Evolutionary conservation across 2,888 invertebrate genomes (phyloP).

Genomic region (Sipha maydis): DNA sequence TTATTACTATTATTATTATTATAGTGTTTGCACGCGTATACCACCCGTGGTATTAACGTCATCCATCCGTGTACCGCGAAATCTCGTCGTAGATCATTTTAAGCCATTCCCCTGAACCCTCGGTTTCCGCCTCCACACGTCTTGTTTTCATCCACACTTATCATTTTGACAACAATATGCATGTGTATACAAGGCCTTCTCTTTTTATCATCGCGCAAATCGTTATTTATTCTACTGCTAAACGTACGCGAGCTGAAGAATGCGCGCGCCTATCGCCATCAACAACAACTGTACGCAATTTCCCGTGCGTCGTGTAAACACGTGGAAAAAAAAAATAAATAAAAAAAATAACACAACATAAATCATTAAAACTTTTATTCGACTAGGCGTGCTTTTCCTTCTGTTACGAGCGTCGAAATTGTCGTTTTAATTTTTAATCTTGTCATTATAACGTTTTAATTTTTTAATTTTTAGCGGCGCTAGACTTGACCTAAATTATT

Average conservation of each 20-base stretch:
- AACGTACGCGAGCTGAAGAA: neutral
- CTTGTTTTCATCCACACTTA: slow-evolving; percentile 13
- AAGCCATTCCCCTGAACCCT: neutral
- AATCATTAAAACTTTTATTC: neutral
- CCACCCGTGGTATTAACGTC: neutral
- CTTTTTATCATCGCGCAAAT: slow-evolving; percentile 12
- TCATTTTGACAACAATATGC: slow-evolving; percentile 36
- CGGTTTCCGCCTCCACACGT: neutral
- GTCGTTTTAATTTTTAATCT: neutral
- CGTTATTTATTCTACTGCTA: slow-evolving; percentile 34
- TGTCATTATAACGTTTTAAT: slow-evolving; percentile 1
- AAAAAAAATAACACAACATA: neutral
- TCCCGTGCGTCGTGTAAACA: neutral
- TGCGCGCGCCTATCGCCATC: neutral
- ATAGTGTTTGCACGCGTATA: neutral
- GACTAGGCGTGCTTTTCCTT: neutral
- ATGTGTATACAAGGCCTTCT: neutral
- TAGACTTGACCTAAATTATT: neutral
- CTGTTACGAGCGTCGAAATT: neutral
- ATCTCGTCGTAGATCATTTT: slow-evolving; percentile 46
- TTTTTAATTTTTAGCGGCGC: slow-evolving; percentile 7
- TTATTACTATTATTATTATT: neutral
- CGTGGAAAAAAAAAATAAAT: neutral
- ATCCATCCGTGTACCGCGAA: neutral
- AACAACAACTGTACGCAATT: neutral